Evolutionary conservation across 2,113 vertebrate genomes (phyloP), one percentile per base, ranked within the genome.

Genomic region (Suncus etruscus): DNA sequence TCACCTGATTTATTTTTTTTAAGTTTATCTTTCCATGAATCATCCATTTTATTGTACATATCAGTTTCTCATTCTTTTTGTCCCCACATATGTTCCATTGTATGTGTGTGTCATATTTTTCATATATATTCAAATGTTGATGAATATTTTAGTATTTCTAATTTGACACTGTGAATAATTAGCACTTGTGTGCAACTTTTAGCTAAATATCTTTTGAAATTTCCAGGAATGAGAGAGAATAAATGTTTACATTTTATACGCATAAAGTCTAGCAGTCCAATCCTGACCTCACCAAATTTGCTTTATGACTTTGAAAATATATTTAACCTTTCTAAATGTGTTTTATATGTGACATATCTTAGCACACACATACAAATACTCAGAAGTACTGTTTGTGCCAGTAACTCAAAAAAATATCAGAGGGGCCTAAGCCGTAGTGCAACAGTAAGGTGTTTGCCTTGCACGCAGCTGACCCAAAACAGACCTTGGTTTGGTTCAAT

Each of bases 321-420:
- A 3, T 58, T 68, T 66, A 48, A 39, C n/a, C 47, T 88, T 74
- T 80, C 68, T 31, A n/a, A 94, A 8, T 74, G 69, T 82, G 8
- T 66, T 90, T 88, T 7, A 31, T 83, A 20, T 92, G 68, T 11
- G 75, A 66, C 4, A 63, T 61, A 16, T 20, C 58, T 68, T 91
- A n/a, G 50, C 51, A 79, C 65, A 61, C 3, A 73, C 80, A 83
- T 2, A 22, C 68, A 85, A 24, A 86, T n/a, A 39, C 8, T 92
- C 63, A 61, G 31, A 82, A 29, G 18, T 69, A 25, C 20, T n/a
- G 0, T 8, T 83, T 66, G 50, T 12, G 1, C 16, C 68, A 31
- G 25, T 70, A 93, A 75, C 9, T 77, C 18, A 73, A 86, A 78
- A 50, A 50, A 83, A 32, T 1, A 29, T 50, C 75, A 39, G 39